These are phyloP conservation scores for Limnodromus scolopaceus DNA, from an alignment of 2,797 vertebrate genomes.

Conservation along the genomic window DNA sequence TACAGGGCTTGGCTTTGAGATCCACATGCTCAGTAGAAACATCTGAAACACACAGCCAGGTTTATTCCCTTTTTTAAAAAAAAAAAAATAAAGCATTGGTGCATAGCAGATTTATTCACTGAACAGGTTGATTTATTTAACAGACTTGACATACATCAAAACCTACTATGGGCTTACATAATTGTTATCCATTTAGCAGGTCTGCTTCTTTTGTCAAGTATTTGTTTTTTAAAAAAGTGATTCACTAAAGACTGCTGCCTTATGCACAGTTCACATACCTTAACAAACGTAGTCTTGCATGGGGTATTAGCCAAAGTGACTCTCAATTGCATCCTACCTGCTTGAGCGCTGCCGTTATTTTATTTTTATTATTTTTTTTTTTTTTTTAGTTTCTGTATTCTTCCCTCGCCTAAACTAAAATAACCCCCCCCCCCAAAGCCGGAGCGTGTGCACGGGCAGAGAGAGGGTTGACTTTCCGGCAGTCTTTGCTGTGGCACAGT, in stretches of 20 bases:
- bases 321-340: slow-evolving; percentile 56
- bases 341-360: background rate
- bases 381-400: background rate
- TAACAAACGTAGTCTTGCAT: slow-evolving; percentile 22
- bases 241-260: slow-evolving; percentile 52
- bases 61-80: background rate
- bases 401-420: background rate
- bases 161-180: slow-evolving; percentile 76
- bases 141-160: slow-evolving; percentile 72
- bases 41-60: background rate
- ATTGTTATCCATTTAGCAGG: slow-evolving; percentile 74
- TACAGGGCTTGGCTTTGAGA: background rate
- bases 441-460: background rate
- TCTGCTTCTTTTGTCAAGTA: slow-evolving; percentile 76
- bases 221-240: slow-evolving; percentile 69
- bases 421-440: background rate
- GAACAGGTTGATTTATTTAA: slow-evolving; percentile 78
- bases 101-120: slow-evolving; percentile 77
- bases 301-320: slow-evolving; percentile 40
- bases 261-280: slow-evolving; percentile 33
- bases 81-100: slow-evolving; percentile 43
- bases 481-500: background rate
- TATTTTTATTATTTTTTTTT: background rate
- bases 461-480: background rate
- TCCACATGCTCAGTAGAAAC: background rate